Conservation (phyloP, 2,888 invertebrate species). For the Dexiosoma caninum region DNA sequence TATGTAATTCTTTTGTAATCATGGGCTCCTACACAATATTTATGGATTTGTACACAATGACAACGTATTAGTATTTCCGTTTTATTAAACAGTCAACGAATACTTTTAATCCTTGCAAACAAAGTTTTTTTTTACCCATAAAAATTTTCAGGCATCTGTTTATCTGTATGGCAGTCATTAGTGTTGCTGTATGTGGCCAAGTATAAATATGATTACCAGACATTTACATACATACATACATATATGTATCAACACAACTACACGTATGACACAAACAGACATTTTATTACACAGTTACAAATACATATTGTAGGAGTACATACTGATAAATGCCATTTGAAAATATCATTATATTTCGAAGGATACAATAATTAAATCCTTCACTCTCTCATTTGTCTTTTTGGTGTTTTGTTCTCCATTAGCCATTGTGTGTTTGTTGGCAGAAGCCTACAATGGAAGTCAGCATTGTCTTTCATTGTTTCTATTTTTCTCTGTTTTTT, state of each 20-base stretch:
- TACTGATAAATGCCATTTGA: conserved; percentile 4
- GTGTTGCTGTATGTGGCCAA: conserved; percentile 25
- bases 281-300: neutral
- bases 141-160: neutral
- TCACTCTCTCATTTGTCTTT: conserved; percentile 6
- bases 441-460: conserved; percentile 25
- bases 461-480: too few species aligned
- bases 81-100: neutral
- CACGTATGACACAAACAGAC: neutral
- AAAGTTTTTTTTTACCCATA: neutral
- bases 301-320: too few species aligned
- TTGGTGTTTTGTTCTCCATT: conserved; percentile 23
- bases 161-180: conserved; percentile 35
- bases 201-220: conserved; percentile 46
- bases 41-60: neutral
- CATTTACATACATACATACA: too few species aligned
- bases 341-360: conserved; percentile 30
- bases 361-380: conserved; percentile 55
- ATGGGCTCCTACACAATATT: neutral
- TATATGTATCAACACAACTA: neutral
- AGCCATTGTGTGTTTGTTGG: conserved; percentile 43
- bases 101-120: neutral
- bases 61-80: conserved; percentile 3
- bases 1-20: too few species aligned
- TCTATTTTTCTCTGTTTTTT: too few species aligned